Evolutionary conservation across 2,888 invertebrate species (phyloP).

Genomic region (Ashinkailepas kermadecensis): DNA sequence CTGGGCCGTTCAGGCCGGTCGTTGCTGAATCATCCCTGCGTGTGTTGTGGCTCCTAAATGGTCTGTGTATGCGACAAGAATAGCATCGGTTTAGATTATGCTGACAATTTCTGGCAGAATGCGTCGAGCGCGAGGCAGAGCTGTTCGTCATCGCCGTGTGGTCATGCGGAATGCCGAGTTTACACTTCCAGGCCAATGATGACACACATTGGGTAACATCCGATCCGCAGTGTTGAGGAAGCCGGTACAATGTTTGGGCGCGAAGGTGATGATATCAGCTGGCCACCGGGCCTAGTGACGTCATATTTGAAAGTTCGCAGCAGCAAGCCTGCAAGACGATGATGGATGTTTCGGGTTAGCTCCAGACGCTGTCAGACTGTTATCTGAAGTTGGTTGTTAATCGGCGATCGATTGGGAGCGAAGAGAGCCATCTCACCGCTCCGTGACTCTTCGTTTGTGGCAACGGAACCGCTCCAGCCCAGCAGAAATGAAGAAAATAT

Average conservation of each 20-base stretch:
- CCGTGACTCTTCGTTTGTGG: too few relatives aligned
- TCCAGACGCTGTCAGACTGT: neutral
- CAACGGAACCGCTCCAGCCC: too few relatives aligned
- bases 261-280: neutral
- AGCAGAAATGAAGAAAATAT: too few relatives aligned
- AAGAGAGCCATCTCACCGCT: too few relatives aligned
- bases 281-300: neutral
- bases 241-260: neutral
- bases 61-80: neutral
- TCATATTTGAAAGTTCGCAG: neutral
- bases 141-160: neutral
- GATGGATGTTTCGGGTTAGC: neutral
- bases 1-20: neutral
- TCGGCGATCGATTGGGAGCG: too few relatives aligned
- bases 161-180: neutral
- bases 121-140: neutral
- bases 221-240: neutral
- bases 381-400: too few relatives aligned
- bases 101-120: neutral
- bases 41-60: constrained; percentile 1
- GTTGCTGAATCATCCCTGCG: neutral
- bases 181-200: neutral
- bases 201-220: constrained; percentile 14
- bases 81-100: neutral
- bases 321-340: neutral